Conservation (phyloP, 2,888 invertebrate genomes). For the Gnatocerus cornutus region DNA sequence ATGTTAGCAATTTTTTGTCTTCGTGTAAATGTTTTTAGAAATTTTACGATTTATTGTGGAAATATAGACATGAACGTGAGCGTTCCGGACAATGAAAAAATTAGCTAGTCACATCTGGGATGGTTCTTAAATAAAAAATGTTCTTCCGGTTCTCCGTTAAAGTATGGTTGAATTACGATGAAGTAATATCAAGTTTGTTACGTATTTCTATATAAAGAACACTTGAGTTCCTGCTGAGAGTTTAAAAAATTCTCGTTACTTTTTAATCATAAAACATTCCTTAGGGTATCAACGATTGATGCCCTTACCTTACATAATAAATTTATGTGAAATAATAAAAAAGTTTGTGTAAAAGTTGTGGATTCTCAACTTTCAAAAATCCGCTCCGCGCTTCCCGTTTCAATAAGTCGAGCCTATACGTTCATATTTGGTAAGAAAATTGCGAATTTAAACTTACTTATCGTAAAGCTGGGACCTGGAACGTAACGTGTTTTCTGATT, state of each 20-base stretch:
- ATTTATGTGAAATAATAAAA: slow-evolving; percentile 29
- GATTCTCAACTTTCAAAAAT: slow-evolving; percentile 15
- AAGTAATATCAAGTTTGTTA: slow-evolving; percentile 7
- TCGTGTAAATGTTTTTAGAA: too few species aligned
- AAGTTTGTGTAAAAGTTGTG: slow-evolving; percentile 15
- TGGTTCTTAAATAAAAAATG: background rate
- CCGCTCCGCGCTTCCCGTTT: slow-evolving; percentile 7
- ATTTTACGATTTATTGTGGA: background rate
- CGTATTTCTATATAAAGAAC: slow-evolving; percentile 10
- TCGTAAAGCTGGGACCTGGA: background rate
- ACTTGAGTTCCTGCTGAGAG: slow-evolving; percentile 1
- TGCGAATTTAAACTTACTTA: slow-evolving; percentile 7
- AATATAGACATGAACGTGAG: background rate
- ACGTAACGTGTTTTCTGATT: slow-evolving; percentile 6
- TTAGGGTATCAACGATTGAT: slow-evolving; percentile 18
- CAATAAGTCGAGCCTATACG: slow-evolving; percentile 10
- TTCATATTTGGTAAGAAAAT: slow-evolving; percentile 15
- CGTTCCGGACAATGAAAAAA: background rate
- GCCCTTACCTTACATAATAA: slow-evolving; percentile 28
- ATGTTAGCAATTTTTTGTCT: too few species aligned
- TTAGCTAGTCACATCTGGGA: background rate
- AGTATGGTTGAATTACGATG: slow-evolving; percentile 14
- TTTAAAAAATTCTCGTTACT: slow-evolving; percentile 16
- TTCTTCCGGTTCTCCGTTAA: background rate
- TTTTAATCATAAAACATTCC: slow-evolving; percentile 25